Base-by-base conservation (phyloP, 2,888 invertebrate genomes). In the Eupithecia inturbata region DNA sequence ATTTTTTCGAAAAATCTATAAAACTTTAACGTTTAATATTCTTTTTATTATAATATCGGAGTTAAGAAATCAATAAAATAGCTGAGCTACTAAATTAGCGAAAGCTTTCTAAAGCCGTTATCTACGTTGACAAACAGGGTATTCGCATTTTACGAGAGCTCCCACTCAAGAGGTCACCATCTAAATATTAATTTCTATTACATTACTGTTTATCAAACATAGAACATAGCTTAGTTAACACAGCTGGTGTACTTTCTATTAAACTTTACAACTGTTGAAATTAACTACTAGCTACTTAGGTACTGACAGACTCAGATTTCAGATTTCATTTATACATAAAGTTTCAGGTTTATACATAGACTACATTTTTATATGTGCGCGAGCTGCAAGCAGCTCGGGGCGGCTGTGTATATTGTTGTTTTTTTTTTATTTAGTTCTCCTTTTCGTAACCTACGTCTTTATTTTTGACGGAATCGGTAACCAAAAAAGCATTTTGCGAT, bases 51-150 rank as follows among this genome's bases (percentile, higher is more conserved):
- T 57, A 57, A 57, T 26, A 57, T 57, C 26, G 57, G 26, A 57
- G 53, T 53, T 1, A 62, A 14, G 19, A 31, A 62, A 41, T 41
- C 39, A 66, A 39, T 66, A 66, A 66, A 66, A 41, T 12, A 66
- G 39, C 39, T 66, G 2, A 66, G n/a, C 66, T 6, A 36, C 66
- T 66, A 66, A 41, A 66, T 36, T 41, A 39, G 39, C 7, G 22
- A 66, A 39, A 66, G 66, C 36, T 66, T 66, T 39, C 66, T 66
- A 66, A 66, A 66, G 2, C 14, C 14, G 16, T 39, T 66, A 10
- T 64, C 33, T 22, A 28, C 22, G 66, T 7, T 26, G 39, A 39
- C 4, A 66, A 26, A 66, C 66, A 39, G 36, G 16, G 19, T 39
- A 26, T 26, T 26, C n/a, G 19, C 57, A 26, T 0, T 22, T 39